These are phyloP conservation scores for Elaphurus davidianus DNA, from an alignment of 2,113 vertebrate species.

Conservation along the genomic window DNA sequence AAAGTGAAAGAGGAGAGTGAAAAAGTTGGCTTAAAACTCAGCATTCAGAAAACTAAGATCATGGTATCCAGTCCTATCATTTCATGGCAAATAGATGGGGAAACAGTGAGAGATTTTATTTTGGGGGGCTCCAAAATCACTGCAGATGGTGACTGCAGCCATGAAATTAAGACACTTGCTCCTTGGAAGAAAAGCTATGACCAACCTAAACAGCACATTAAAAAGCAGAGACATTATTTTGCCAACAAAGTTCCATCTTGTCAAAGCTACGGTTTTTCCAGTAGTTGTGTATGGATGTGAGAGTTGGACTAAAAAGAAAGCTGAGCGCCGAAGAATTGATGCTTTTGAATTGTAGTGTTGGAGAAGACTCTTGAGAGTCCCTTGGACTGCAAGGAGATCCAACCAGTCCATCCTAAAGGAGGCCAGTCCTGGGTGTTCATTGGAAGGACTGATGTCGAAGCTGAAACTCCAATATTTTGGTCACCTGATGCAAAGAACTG, in stretches of 20 bases:
- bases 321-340: accelerated
- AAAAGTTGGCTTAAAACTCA: not conserved
- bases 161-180: not conserved
- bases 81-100: not conserved
- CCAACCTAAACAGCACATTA: not conserved
- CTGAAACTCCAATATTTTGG: not conserved
- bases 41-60: not conserved
- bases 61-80: not conserved
- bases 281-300: not conserved
- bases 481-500: not conserved
- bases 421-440: not conserved
- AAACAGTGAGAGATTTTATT: not conserved
- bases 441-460: not conserved
- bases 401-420: not conserved
- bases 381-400: not conserved
- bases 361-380: not conserved
- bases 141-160: not conserved
- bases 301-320: not conserved
- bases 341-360: not conserved
- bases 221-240: not conserved
- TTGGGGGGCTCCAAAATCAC: not conserved
- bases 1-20: not conserved
- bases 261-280: not conserved
- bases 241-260: not conserved
- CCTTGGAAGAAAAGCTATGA: not conserved